phyloP scores from a whole-genome alignment of 2,797 vertebrate species.

The Cryptoblepharus egeriae region DNA sequence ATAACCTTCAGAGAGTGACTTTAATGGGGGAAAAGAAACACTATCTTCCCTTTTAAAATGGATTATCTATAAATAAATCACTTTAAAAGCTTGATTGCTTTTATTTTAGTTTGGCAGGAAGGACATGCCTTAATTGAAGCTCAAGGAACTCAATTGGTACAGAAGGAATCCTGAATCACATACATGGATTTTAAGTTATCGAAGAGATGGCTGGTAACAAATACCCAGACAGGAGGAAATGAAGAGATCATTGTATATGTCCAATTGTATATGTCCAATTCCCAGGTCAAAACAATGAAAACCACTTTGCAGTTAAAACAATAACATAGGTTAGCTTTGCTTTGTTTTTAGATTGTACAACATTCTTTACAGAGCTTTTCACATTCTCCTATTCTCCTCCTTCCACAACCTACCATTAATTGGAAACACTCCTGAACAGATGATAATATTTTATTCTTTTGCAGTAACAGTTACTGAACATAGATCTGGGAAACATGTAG shows the following conservation, averaged over 20 bases:
- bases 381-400: too few species aligned
- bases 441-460: too few species aligned
- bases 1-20: not conserved
- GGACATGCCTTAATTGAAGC: not conserved
- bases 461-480: too few species aligned
- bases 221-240: not conserved
- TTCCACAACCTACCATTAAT: not conserved
- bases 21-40: not conserved
- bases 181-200: not conserved
- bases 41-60: not conserved
- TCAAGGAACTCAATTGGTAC: not conserved
- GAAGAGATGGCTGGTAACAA: not conserved
- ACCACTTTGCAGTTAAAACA: not conserved
- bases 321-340: not conserved
- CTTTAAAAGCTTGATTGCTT: not conserved
- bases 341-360: not conserved
- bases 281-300: not conserved
- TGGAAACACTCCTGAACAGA: too few species aligned
- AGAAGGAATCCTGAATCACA: not conserved
- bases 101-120: not conserved
- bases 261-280: too few species aligned
- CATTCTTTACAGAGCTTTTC: not conserved
- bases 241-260: not conserved
- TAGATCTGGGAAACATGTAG: too few species aligned
- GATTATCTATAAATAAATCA: conserved; percentile 5